Base-by-base conservation (phyloP, 2,797 vertebrate genomes). In the Gobionotothen gibberifrons region DNA sequence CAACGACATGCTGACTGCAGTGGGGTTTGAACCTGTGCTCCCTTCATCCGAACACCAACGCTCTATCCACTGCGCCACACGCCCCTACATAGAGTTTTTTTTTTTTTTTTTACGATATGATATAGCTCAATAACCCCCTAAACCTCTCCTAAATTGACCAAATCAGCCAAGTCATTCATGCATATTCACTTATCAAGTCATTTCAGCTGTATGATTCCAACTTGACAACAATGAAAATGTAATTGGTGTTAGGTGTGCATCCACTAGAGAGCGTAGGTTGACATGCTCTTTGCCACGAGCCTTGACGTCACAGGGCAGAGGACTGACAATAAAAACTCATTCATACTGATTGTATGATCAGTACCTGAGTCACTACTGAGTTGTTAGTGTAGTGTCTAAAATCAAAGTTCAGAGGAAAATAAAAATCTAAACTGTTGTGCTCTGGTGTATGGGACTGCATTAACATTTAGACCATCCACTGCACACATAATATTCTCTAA, bases 201-300 rank as follows among this genome's bases (percentile, higher is more conserved):
- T 72, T 69, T 76, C 60, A 19, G 32, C 22, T 47, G 16, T 43
- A 16, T 19, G 42, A 74, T 54, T 69, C 7, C 22, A 44, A 49
- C n/a, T 47, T 9, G 48, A 32, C 13, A 62, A 14, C 21, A 51
- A 29, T 42, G 4, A 39, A 39, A 55, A 48, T 11, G 10, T 4
- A 21, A 39, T 49, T 39, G n/a, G 15, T 16, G 1, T 49, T 46
- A 43, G 12, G 36, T 22, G 19, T 65, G 17, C 19, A 19, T 66
- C 68, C 65, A 69, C 74, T 55, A 72, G 64, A 81, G 71, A 62
- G 69, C 29, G 15, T 72, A 59, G 69, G 69, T 46, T 65, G 32
- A 57, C 46, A 16, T n/a, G 49, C 16, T 64, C 0, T 11, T 51
- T 44, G 36, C 44, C 29, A 17, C 10, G 1, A 73, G 17, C 29